Base-by-base conservation (phyloP, 2,888 invertebrate species). In the Syritta pipiens region DNA sequence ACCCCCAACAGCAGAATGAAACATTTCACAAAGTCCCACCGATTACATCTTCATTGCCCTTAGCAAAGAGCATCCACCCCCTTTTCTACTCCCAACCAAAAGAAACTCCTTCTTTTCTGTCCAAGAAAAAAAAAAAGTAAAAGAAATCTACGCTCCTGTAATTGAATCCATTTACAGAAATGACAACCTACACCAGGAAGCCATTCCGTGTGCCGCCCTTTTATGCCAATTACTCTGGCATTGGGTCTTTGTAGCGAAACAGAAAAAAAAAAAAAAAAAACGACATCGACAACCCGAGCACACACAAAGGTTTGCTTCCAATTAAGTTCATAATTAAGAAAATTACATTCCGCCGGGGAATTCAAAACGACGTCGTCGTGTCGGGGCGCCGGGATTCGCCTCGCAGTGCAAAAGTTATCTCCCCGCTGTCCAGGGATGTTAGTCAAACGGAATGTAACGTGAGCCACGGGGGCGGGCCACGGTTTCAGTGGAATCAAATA, bases 271-370 rank as follows among this genome's bases (percentile, higher is more conserved):
- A n/a, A n/a, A n/a, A n/a, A n/a, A 20, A 49, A 20, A 20, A 59
- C 14, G 9, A 10, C 22, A 10, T 22, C 28, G 42, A 28, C 37
- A 7, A 37, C 14, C 37, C 37, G 7, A 1, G n/a, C n/a, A n/a
- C n/a, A 37, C 17, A 17, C 37, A 37, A 37, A 37, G 37, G 37
- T 37, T 37, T 17, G 37, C 37, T 17, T 37, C 37, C 37, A 37
- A 37, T 37, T 37, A 37, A 14, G 37, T 37, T 37, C 37, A 65
- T 53, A 65, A 65, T 65, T 65, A 53, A 46, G 65, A 35, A 44
- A 65, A 65, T 65, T 53, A 65, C 53, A 65, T 65, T 65, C 19
- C 17, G 24, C 12, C 35, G 40, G 44, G 17, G 63, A 51, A 53
- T 53, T 51, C 32, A 53, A 32, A 65, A 12, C 28, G 28, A 26